phyloP scores from a whole-genome alignment of 2,888 invertebrate species.

The Priocnemis perturbator region DNA sequence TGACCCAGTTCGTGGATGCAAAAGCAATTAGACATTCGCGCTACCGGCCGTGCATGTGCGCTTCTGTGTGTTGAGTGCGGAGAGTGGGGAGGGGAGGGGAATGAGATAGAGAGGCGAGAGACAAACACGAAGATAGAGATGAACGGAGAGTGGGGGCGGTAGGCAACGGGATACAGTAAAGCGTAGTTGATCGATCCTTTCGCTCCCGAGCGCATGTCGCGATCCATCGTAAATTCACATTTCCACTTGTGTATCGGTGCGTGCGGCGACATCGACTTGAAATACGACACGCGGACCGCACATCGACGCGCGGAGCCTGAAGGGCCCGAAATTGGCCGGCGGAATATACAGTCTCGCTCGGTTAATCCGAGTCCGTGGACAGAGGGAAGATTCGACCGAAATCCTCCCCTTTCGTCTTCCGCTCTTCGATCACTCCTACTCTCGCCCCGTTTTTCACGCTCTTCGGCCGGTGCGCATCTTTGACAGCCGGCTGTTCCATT shows the following conservation, averaged over 20 bases:
- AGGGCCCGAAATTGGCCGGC: constrained; percentile 26
- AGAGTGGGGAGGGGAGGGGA: not conserved
- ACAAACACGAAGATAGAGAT: too few species aligned
- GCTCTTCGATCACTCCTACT: too few species aligned
- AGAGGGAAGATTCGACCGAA: not conserved
- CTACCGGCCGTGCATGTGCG: not conserved
- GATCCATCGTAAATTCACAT: constrained; percentile 53
- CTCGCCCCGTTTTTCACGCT: too few species aligned
- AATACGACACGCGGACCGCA: constrained; percentile 46
- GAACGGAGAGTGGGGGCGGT: not conserved
- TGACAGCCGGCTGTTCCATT: too few species aligned
- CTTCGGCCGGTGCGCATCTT: too few species aligned
- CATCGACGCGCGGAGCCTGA: constrained; percentile 29
- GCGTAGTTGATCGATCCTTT: constrained; percentile 51
- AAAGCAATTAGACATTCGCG: constrained; percentile 57
- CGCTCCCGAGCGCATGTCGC: constrained; percentile 48
- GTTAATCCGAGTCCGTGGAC: constrained; percentile 15
- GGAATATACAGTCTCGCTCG: constrained; percentile 9
- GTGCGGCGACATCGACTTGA: constrained; percentile 48
- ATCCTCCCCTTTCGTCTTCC: too few species aligned
- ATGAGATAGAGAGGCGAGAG: not conserved
- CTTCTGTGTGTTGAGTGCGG: constrained; percentile 5
- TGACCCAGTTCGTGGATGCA: constrained; percentile 50
- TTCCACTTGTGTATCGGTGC: constrained; percentile 52
- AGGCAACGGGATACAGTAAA: not conserved